Evolutionary conservation across 2,888 invertebrate species (phyloP).

Genomic region (Pachydiplax longipennis): DNA sequence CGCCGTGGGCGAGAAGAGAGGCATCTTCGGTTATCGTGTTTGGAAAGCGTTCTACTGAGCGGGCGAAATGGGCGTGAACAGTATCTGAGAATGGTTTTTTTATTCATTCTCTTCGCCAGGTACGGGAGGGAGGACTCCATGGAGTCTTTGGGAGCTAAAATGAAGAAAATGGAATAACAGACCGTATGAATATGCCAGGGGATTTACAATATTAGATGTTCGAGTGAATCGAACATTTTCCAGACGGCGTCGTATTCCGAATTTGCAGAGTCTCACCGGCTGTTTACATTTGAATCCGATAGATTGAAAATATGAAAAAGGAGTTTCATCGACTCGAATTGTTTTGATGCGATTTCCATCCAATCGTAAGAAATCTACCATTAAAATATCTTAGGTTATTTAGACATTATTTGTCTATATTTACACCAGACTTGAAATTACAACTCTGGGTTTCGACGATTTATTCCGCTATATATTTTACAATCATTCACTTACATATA

Average conservation of each 20-base stretch:
- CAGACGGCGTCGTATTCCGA: not conserved
- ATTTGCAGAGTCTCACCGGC: not conserved
- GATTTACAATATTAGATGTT: not conserved
- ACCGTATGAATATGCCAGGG: not conserved
- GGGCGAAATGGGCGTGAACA: not conserved
- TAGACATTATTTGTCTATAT: no score
- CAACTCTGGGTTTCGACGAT: no score
- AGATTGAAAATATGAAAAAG: no score
- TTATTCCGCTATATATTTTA: no score
- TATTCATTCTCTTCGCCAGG: not conserved
- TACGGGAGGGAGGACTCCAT: not conserved
- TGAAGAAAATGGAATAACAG: not conserved
- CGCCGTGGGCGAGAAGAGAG: not conserved
- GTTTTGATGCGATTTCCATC: no score
- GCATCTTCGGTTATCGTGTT: not conserved
- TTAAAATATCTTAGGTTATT: no score
- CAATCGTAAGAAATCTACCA: no score
- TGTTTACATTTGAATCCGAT: no score
- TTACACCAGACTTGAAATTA: no score
- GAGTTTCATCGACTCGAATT: no score
- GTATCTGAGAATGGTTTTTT: not conserved
- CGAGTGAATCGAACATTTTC: not conserved
- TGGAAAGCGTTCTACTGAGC: not conserved
- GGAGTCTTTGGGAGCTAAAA: not conserved
- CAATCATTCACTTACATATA: no score